Evolutionary conservation across 2,888 invertebrate species (phyloP).

Genomic region (Eupithecia tripunctaria): DNA sequence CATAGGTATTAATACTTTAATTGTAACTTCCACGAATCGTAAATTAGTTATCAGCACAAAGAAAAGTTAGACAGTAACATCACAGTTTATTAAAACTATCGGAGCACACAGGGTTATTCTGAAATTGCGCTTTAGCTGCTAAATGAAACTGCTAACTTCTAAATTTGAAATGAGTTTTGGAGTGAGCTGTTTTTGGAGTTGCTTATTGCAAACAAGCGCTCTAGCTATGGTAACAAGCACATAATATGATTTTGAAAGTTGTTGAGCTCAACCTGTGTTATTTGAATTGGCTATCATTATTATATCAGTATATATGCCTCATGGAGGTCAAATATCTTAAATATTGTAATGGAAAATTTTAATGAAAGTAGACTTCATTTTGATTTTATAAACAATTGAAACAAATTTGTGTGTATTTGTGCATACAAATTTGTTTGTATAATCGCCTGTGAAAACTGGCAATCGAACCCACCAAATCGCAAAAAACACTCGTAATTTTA

Average conservation of each 20-base stretch:
- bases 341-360: too few relatives aligned
- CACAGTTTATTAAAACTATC: slow-evolving; percentile 6
- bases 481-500: too few relatives aligned
- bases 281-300: too few relatives aligned
- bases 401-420: too few relatives aligned
- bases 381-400: too few relatives aligned
- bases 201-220: slow-evolving; percentile 16
- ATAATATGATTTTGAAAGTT: slow-evolving; percentile 1
- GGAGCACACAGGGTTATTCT: slow-evolving; percentile 2
- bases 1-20: neutral
- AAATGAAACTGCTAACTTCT: slow-evolving; percentile 21
- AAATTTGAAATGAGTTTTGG: slow-evolving; percentile 24
- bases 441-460: too few relatives aligned
- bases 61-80: slow-evolving; percentile 15
- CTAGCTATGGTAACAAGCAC: neutral
- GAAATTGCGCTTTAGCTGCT: slow-evolving; percentile 14
- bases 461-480: too few relatives aligned
- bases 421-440: too few relatives aligned
- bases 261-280: too few relatives aligned
- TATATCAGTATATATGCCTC: too few relatives aligned
- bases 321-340: too few relatives aligned
- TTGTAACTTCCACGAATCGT: neutral
- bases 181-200: slow-evolving; percentile 18
- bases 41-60: slow-evolving; percentile 17
- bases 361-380: too few relatives aligned